These are phyloP conservation scores for Athalia circularis DNA, from an alignment of 2,888 invertebrate genomes.

Conservation along the genomic window DNA sequence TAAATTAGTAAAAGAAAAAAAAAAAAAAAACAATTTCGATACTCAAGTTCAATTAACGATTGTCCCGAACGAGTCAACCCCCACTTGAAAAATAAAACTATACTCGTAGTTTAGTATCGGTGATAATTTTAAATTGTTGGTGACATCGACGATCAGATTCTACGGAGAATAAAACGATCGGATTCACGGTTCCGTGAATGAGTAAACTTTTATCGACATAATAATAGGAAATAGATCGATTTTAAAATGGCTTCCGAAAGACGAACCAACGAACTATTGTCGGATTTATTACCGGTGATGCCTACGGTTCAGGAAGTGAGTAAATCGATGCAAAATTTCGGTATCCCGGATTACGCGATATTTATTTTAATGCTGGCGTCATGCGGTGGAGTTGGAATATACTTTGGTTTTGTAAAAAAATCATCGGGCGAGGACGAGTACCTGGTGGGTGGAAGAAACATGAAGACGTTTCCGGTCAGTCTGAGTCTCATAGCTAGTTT, in stretches of 20 bases:
- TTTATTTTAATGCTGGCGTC: slow-evolving; percentile 85
- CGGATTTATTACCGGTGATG: slow-evolving; percentile 58
- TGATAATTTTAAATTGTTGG: no score
- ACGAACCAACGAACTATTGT: slow-evolving; percentile 54
- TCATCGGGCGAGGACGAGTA: slow-evolving; percentile 82
- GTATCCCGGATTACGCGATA: slow-evolving; percentile 86
- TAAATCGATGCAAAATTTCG: slow-evolving; percentile 79
- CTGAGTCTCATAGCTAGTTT: slow-evolving; percentile 91
- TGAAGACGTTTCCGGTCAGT: slow-evolving; percentile 88
- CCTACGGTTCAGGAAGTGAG: slow-evolving; percentile 75
- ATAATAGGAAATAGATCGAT: slow-evolving; percentile 49
- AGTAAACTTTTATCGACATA: not conserved
- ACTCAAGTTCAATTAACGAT: no score
- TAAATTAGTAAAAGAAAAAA: no score
- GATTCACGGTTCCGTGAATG: no score
- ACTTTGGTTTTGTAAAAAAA: slow-evolving; percentile 86
- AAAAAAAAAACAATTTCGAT: no score
- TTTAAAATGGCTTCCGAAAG: slow-evolving; percentile 62
- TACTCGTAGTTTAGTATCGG: no score
- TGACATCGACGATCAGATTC: no score
- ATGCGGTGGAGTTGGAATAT: slow-evolving; percentile 88
- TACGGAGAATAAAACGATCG: no score
- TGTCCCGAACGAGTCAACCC: no score
- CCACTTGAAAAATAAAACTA: no score
- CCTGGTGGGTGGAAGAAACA: slow-evolving; percentile 87